Conservation (phyloP, 2,888 invertebrate genomes). For the Eretmocerus hayati region DNA sequence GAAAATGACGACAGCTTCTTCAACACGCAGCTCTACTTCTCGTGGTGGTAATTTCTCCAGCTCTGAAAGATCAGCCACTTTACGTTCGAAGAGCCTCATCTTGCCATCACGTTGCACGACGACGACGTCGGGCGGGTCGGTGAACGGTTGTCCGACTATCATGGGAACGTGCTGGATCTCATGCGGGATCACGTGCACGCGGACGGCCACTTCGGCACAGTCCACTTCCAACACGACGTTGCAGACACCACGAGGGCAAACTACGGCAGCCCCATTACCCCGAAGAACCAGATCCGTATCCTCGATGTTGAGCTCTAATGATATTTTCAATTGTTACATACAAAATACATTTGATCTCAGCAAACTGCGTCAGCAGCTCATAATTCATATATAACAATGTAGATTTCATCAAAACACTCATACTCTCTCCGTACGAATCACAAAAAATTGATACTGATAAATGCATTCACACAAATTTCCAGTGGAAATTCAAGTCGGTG, state of each 20-base stretch:
- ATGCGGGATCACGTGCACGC: neutral
- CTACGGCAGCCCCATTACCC: neutral
- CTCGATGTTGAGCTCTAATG: no score
- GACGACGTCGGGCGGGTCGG: neutral
- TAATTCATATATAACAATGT: no score
- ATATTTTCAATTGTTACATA: no score
- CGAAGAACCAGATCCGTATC: no score
- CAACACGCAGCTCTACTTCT: neutral
- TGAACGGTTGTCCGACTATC: conserved; percentile 1
- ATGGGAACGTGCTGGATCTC: neutral
- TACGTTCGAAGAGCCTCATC: neutral
- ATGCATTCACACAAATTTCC: no score
- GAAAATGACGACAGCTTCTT: neutral
- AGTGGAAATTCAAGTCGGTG: no score
- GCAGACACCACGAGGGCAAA: neutral
- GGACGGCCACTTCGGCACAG: neutral
- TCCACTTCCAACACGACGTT: neutral
- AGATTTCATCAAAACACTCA: no score
- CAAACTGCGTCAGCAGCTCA: no score
- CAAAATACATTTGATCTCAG: no score
- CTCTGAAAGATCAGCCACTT: neutral
- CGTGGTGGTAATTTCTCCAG: neutral
- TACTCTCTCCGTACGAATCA: no score
- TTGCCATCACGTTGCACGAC: neutral
- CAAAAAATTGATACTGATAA: no score